Evolutionary conservation across 2,888 invertebrate species (phyloP), one percentile per base, ranked within the genome.

Genomic region (Thecophora atra): DNA sequence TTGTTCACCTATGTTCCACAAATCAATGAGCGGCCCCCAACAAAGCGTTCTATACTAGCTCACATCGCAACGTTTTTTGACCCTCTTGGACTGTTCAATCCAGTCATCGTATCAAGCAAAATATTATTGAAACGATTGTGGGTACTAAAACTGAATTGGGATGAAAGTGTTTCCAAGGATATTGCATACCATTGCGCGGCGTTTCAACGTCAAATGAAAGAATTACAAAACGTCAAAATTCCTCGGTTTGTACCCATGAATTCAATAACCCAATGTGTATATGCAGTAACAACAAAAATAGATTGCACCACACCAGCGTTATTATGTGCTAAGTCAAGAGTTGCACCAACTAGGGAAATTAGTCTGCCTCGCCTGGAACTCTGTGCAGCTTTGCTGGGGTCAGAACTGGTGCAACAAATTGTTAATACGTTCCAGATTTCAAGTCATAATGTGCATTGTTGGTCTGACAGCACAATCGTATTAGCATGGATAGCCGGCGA

Each of bases 51-150:
- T 11, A 62, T 74, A n/a, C 44, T 76, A 8, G 73, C 74, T 2
- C 60, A 71, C 17, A 71, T 75, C n/a, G 74, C 75, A 26, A 44
- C 72, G 17, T 73, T 73, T 47, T 76, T 74, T 26, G 74, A 75
- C 21, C 77, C 72, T 1, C 75, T 85, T 91, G 94, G 97, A 89
- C 97, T 97, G 19, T 74, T 75, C 28, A 56, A 72, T 17, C 71
- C 77, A n/a, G n/a, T n/a, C n/a, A n/a, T n/a, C n/a, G n/a, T n/a
- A n/a, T n/a, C n/a, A n/a, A n/a, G n/a, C n/a, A n/a, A n/a, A n/a
- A n/a, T n/a, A n/a, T n/a, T n/a, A n/a, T n/a, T n/a, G n/a, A n/a
- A n/a, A n/a, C n/a, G n/a, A n/a, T n/a, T n/a, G n/a, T n/a, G n/a
- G n/a, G n/a, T n/a, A n/a, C n/a, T n/a, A n/a, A n/a, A n/a, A n/a